Evolutionary conservation across 1,140 invertebrate genomes (phyloP), one percentile per base, ranked within the genome.

Genomic region (Scaptodrosophila lebanonensis): DNA sequence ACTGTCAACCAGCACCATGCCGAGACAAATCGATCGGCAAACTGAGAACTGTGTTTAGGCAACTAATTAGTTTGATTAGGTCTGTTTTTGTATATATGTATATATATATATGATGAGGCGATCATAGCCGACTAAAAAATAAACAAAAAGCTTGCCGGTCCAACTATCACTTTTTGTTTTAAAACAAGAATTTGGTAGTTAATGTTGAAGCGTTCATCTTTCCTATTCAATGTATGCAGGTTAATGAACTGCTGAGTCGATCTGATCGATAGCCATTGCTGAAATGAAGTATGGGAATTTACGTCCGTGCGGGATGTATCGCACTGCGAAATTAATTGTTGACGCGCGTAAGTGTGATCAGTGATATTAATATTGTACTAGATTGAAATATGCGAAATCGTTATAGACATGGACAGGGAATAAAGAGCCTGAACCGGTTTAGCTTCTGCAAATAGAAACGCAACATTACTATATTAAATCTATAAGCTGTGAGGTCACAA

Each of bases 121-220:
- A 73, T 45, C 60, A n/a, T n/a, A n/a, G 3, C 22, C 3, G 22
- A 25, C 22, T 8, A 25, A 25, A 33, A 33, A 33, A 33, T 11
- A 33, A 3, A 33, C 32, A 3, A 33, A n/a, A n/a, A 13, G 5
- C 47, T 54, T 67, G 57, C 47, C 15, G 50, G 35, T 66, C 70
- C 75, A 79, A 79, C 75, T 82, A 82, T 79, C 75, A 82, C 75
- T 79, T 82, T 68, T 68, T 7, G 25, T 52, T 12, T 36, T 4
- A 11, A 13, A 8, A 8, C 6, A 33, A 33, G 32, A 33, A 25
- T 25, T 50, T 39, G 12, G 40, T 35, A 30, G 12, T 12, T 22
- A 29, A 5, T 35, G 2, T 40, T 51, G 15, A 62, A 61, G 51
- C 40, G 43, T 56, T 61, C 52, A 48, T 61, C 44, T 67, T 53